Percentiles rank a stretch among this genome's conserved stretches.
phyloP scores from a whole-genome alignment of 1,140 invertebrate genomes.

The Drosophila micromelanica region DNA sequence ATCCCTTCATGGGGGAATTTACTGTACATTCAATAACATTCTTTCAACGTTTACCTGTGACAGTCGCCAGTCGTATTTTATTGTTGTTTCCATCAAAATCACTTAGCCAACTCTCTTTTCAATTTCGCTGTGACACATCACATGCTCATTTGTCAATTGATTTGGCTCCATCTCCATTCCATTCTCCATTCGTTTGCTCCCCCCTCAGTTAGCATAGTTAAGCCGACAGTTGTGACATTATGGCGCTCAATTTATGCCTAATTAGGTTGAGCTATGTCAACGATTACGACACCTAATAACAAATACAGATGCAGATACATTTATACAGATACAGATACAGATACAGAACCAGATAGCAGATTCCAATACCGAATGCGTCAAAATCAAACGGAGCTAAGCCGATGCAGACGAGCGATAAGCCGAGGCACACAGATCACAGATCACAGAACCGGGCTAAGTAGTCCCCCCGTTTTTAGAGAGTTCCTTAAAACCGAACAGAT shows the following conservation, averaged over 20 bases:
- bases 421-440: constrained; percentile 1
- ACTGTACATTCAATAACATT: neutral
- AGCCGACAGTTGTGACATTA: constrained; percentile 77
- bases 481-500: constrained; percentile 68
- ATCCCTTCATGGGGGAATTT: neutral
- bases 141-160: constrained; percentile 43
- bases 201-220: constrained; percentile 33
- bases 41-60: constrained; percentile 9
- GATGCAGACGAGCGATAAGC: constrained; percentile 59
- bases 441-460: constrained; percentile 8
- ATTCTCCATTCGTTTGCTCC: neutral
- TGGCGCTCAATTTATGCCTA: constrained; percentile 76
- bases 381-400: constrained; percentile 60
- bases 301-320: constrained; percentile 48
- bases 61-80: neutral
- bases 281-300: constrained; percentile 76
- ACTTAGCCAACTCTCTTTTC: constrained; percentile 42
- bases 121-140: constrained; percentile 35
- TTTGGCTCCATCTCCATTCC: neutral
- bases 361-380: neutral
- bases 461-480: constrained; percentile 1
- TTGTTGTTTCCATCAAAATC: constrained; percentile 22
- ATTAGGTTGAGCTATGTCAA: constrained; percentile 78
- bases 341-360: constrained; percentile 19
- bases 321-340: constrained; percentile 31